Evolutionary conservation across 2,797 vertebrate genomes (phyloP).

Genomic region (Fundulus diaphanus): DNA sequence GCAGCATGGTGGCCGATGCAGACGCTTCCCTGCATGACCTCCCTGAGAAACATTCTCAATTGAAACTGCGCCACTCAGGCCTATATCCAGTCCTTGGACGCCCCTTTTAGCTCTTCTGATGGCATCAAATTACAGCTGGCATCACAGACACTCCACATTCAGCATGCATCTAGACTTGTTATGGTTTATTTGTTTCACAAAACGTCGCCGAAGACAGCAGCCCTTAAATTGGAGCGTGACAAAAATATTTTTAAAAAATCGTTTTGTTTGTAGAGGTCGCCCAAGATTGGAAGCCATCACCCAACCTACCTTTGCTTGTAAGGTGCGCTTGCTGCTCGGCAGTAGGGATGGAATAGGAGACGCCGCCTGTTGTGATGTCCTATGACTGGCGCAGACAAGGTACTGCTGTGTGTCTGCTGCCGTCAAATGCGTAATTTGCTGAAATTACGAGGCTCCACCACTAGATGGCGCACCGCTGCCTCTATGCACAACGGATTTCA

Average conservation of each 20-base stretch:
- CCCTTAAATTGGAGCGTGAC: background rate
- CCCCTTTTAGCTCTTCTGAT: background rate
- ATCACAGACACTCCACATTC: background rate
- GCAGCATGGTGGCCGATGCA: constrained; percentile 5
- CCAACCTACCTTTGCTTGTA: constrained; percentile 23
- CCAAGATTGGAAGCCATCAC: background rate
- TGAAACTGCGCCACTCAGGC: constrained; percentile 70
- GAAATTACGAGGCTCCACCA: background rate
- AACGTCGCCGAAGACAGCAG: background rate
- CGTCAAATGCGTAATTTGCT: constrained; percentile 36
- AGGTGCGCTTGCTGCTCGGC: constrained; percentile 14
- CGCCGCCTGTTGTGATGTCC: constrained; percentile 22
- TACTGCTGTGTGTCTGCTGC: constrained; percentile 10
- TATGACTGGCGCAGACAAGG: constrained; percentile 12
- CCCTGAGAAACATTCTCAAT: background rate
- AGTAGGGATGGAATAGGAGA: constrained; percentile 27
- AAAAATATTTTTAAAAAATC: background rate
- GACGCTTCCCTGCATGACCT: constrained; percentile 4
- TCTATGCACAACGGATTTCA: background rate
- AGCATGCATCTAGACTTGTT: background rate
- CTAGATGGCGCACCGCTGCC: constrained; percentile 26
- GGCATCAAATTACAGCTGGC: constrained; percentile 21
- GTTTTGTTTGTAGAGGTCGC: background rate
- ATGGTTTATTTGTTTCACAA: constrained; percentile 1
- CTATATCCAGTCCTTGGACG: constrained; percentile 28